Evolutionary conservation across 2,797 vertebrate genomes (phyloP).

Genomic region (Gobio occitaniae): DNA sequence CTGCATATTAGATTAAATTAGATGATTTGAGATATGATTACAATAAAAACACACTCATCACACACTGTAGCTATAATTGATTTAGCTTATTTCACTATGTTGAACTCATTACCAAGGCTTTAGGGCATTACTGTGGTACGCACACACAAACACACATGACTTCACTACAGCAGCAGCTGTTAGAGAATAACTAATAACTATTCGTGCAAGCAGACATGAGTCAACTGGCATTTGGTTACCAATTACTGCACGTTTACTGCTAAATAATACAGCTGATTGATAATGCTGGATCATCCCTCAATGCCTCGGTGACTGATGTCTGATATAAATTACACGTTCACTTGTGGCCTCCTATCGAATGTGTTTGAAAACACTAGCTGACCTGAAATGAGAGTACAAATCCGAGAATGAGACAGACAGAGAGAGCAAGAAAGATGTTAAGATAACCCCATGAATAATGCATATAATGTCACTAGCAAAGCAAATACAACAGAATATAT

Average conservation of each 20-base stretch:
- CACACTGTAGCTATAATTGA: not conserved
- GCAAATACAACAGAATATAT: constrained; percentile 78
- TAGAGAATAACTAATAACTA: constrained; percentile 53
- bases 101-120: constrained; percentile 44
- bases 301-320: constrained; percentile 31
- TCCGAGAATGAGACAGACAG: not conserved
- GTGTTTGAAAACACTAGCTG: constrained; percentile 74
- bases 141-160: constrained; percentile 63
- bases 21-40: not conserved
- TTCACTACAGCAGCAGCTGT: constrained; percentile 47
- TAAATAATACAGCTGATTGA: constrained; percentile 75
- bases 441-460: constrained; percentile 77
- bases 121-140: constrained; percentile 50
- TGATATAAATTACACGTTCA: constrained; percentile 3
- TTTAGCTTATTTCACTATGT: not conserved
- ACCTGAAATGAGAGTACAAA: constrained; percentile 77
- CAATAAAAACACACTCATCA: constrained; percentile 9
- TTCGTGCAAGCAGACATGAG: constrained; percentile 71
- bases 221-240: constrained; percentile 69
- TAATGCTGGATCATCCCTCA: constrained; percentile 65
- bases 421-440: constrained; percentile 39
- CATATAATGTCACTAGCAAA: constrained; percentile 78
- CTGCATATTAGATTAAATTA: not conserved
- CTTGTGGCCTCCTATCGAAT: constrained; percentile 65
- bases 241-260: constrained; percentile 73